Conservation (phyloP, 2,888 invertebrate species). For the Macropis europaea region DNA sequence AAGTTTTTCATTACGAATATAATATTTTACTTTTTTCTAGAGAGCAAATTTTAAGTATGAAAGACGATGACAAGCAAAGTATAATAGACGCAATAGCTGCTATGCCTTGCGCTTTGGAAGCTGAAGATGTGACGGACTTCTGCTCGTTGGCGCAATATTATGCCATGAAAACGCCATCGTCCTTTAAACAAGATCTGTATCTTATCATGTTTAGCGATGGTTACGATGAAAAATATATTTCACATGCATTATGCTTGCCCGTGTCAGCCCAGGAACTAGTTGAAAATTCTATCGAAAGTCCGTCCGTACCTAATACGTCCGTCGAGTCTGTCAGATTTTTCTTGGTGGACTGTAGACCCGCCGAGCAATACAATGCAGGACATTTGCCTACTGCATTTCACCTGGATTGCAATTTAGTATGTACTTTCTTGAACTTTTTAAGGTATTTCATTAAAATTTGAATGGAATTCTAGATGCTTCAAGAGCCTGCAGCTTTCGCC, state of each 20-base stretch:
- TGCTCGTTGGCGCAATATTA: constrained; percentile 98
- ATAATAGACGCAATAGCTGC: constrained; percentile 86
- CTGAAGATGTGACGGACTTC: constrained; percentile 97
- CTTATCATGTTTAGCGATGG: constrained; percentile 80
- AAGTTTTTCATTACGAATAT: constrained; percentile 41
- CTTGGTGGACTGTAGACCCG: constrained; percentile 96
- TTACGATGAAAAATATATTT: constrained; percentile 84
- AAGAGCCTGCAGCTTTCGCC: constrained; percentile 96
- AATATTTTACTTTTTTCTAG: constrained; percentile 75
- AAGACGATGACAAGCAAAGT: constrained; percentile 85
- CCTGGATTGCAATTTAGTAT: constrained; percentile 94
- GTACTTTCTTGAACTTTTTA: background rate
- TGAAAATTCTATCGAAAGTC: constrained; percentile 87
- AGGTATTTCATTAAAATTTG: background rate
- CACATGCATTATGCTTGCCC: constrained; percentile 95
- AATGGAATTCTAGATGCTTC: constrained; percentile 87
- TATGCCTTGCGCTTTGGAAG: constrained; percentile 93
- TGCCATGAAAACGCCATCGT: constrained; percentile 94
- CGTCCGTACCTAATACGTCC: constrained; percentile 82
- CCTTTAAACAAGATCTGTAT: constrained; percentile 91
- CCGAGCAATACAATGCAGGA: constrained; percentile 97
- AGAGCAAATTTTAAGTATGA: constrained; percentile 90
- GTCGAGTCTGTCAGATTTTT: constrained; percentile 89
- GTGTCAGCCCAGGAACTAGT: constrained; percentile 97
- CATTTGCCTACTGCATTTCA: constrained; percentile 99